A percentile compares a stretch with the other conserved stretches of the same genome.
phyloP scores from a whole-genome alignment of 2,113 vertebrate genomes.

The Mugil cephalus region DNA sequence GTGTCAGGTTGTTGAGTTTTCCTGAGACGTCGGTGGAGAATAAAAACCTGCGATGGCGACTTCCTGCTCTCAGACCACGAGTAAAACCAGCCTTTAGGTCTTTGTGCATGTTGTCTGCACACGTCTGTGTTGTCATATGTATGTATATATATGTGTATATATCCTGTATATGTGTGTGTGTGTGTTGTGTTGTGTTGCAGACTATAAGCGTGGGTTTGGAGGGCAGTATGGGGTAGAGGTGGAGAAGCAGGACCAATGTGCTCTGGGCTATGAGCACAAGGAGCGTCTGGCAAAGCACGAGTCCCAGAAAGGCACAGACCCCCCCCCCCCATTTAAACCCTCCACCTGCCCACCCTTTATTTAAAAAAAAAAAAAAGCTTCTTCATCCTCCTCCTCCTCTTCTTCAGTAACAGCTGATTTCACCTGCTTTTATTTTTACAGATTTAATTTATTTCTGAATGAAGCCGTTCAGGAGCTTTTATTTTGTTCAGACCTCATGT shows the following conservation, averaged over 20 bases:
- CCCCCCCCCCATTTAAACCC: conserved; percentile 7
- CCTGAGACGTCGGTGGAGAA: neutral
- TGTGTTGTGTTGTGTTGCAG: conserved; percentile 86
- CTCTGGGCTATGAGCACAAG: conserved; percentile 93
- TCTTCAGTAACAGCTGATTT: neutral
- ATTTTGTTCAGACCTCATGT: no score
- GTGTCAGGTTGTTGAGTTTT: neutral
- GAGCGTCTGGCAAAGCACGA: conserved; percentile 91
- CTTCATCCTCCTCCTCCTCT: neutral
- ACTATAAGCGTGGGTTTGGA: conserved; percentile 95
- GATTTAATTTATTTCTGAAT: no score
- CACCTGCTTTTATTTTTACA: no score
- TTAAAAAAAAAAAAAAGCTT: neutral
- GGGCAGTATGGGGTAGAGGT: conserved; percentile 91
- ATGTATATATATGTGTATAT: neutral
- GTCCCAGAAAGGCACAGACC: conserved; percentile 91
- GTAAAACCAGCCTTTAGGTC: no score
- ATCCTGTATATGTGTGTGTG: conserved; percentile 31
- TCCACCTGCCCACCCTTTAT: neutral
- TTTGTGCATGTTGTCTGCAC: neutral
- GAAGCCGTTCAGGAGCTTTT: no score
- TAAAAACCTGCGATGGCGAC: neutral
- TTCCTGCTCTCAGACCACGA: no score
- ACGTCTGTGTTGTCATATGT: conserved; percentile 3
- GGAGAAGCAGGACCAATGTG: conserved; percentile 91